A percentile compares a stretch with the other conserved stretches of the same genome.
Conservation (phyloP, 1,140 invertebrate genomes). For the Melitaea cinxia region DNA sequence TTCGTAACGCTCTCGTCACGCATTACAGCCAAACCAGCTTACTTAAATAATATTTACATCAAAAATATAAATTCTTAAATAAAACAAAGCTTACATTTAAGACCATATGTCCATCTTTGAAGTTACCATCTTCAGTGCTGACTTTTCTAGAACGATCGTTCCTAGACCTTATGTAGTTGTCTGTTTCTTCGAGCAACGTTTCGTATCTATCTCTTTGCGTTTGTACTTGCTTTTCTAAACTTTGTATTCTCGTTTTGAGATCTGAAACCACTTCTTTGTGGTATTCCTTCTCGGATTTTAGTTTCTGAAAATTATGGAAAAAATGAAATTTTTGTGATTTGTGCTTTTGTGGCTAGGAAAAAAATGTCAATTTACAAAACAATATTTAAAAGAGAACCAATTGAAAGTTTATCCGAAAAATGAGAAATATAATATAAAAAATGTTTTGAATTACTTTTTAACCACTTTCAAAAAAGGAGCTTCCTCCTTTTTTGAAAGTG, state of each 20-base stretch:
- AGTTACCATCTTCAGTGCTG: conserved; percentile 53
- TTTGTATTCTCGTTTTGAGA: conserved; percentile 81
- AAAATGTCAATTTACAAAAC: too few relatives aligned
- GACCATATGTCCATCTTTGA: conserved; percentile 51
- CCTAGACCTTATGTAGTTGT: conserved; percentile 87
- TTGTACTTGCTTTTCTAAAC: conserved; percentile 88
- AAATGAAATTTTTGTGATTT: background rate
- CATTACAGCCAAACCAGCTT: too few relatives aligned
- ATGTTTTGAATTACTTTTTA: too few relatives aligned
- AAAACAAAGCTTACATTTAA: conserved; percentile 45
- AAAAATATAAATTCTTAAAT: background rate
- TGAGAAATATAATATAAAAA: too few relatives aligned
- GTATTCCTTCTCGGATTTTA: conserved; percentile 83
- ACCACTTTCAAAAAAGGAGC: too few relatives aligned
- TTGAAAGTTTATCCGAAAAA: too few relatives aligned
- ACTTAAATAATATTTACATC: too few relatives aligned
- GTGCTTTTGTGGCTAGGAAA: too few relatives aligned
- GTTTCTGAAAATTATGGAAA: conserved; percentile 53
- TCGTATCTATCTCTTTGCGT: conserved; percentile 90
- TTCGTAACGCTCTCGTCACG: too few relatives aligned
- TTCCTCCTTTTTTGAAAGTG: too few relatives aligned
- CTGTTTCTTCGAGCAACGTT: conserved; percentile 89
- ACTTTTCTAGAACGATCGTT: conserved; percentile 64
- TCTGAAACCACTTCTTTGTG: conserved; percentile 83
- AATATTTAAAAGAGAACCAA: too few relatives aligned